Conservation (phyloP, 2,797 vertebrate genomes). For the Ispidina picta region DNA sequence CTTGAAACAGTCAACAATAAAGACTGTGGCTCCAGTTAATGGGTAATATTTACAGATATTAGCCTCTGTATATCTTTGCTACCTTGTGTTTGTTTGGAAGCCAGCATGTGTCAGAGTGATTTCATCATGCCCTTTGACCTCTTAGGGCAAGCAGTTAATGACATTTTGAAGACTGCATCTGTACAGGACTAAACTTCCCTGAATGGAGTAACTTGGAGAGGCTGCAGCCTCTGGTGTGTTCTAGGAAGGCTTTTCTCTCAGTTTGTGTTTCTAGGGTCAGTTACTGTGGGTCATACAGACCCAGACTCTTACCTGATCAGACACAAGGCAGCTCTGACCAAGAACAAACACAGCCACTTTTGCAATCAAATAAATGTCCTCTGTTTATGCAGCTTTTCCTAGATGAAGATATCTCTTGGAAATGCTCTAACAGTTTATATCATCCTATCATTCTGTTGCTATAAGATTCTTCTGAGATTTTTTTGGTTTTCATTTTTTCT, state of each 20-base stretch:
- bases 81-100: neutral
- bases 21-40: neutral
- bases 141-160: neutral
- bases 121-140: neutral
- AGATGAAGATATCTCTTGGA: neutral
- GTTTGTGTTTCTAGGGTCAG: neutral
- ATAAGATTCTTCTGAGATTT: neutral
- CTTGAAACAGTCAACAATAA: neutral
- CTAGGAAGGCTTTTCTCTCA: neutral
- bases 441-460: neutral
- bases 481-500: neutral
- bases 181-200: neutral
- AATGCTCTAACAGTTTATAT: neutral
- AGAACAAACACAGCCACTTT: neutral
- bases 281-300: neutral
- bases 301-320: neutral
- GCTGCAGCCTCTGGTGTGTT: neutral
- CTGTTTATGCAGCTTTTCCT: neutral
- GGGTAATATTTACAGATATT: neutral
- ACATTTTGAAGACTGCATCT: neutral
- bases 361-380: neutral
- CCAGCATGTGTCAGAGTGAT: neutral
- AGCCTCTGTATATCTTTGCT: neutral
- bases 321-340: neutral
- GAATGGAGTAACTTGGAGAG: neutral